Evolutionary conservation across 2,113 vertebrate genomes (phyloP).

Genomic region (Podiceps cristatus): DNA sequence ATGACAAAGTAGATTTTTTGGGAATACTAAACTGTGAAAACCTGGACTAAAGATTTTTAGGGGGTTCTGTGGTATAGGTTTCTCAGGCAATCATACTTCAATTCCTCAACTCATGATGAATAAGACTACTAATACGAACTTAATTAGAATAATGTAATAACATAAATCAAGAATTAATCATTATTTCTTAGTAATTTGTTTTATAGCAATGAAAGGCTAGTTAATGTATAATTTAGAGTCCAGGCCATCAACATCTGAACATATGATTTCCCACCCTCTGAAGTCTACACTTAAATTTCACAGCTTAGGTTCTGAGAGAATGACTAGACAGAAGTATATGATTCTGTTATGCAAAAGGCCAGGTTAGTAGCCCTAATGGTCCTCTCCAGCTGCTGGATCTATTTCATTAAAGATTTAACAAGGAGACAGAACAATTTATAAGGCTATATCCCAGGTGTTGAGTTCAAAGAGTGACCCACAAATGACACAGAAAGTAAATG

Average conservation of each 20-base stretch:
- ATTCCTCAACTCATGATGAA: neutral
- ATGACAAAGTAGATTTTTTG: neutral
- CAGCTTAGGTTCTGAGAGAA: neutral
- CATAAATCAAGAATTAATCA: neutral
- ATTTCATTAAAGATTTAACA: neutral
- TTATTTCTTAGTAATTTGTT: neutral
- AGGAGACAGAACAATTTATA: neutral
- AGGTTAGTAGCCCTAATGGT: neutral
- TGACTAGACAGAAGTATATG: neutral
- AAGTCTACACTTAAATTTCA: neutral
- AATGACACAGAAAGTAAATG: neutral
- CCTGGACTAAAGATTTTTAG: neutral
- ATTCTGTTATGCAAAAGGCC: neutral
- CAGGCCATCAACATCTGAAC: neutral
- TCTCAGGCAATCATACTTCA: neutral
- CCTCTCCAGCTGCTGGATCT: neutral
- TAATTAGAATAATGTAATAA: neutral
- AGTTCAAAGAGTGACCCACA: neutral
- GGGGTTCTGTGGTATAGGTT: neutral
- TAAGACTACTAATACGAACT: neutral
- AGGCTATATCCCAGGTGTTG: neutral
- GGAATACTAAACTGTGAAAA: neutral
- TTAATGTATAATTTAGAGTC: neutral
- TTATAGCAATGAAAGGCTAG: neutral
- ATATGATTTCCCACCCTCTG: rapidly evolving